These are phyloP conservation scores for Ligdia adustata DNA, from an alignment of 2,888 invertebrate genomes.

Conservation along the genomic window DNA sequence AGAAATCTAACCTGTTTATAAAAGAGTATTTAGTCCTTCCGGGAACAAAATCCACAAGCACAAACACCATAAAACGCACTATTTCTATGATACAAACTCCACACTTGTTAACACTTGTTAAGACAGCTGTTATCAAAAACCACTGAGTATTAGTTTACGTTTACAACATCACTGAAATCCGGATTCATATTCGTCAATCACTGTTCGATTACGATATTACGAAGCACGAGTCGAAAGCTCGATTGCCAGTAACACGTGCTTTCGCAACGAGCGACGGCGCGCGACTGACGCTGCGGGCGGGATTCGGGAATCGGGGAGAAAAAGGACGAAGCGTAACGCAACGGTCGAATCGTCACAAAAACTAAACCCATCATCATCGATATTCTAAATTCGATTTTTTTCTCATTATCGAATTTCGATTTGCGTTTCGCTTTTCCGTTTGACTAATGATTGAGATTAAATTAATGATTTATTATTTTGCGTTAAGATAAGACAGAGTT, in stretches of 20 bases:
- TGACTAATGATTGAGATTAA: constrained; percentile 9
- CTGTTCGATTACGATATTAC: constrained; percentile 16
- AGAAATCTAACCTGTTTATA: constrained; percentile 23
- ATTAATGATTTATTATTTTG: constrained; percentile 1
- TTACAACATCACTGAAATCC: constrained; percentile 28
- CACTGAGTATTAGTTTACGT: too few relatives aligned
- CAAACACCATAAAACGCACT: constrained; percentile 16
- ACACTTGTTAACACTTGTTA: too few relatives aligned
- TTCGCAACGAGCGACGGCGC: constrained; percentile 45
- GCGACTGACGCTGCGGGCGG: constrained; percentile 48
- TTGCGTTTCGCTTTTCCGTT: constrained; percentile 21
- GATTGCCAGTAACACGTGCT: constrained; percentile 28
- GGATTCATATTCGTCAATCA: constrained; percentile 13
- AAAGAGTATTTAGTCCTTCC: constrained; percentile 16
- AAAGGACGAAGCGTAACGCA: constrained; percentile 37
- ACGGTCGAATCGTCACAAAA: constrained; percentile 36
- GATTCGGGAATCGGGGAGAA: constrained; percentile 11
- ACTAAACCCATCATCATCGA: constrained; percentile 40
- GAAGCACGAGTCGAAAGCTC: constrained; percentile 8
- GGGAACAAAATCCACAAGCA: constrained; percentile 21
- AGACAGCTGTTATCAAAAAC: too few relatives aligned
- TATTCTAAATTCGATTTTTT: constrained; percentile 49
- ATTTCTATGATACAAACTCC: constrained; percentile 6
- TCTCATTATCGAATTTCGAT: constrained; percentile 26
- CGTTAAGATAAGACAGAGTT: not conserved